Conservation (phyloP, 2,888 invertebrate species). For the Himalopsyche tibetana region DNA sequence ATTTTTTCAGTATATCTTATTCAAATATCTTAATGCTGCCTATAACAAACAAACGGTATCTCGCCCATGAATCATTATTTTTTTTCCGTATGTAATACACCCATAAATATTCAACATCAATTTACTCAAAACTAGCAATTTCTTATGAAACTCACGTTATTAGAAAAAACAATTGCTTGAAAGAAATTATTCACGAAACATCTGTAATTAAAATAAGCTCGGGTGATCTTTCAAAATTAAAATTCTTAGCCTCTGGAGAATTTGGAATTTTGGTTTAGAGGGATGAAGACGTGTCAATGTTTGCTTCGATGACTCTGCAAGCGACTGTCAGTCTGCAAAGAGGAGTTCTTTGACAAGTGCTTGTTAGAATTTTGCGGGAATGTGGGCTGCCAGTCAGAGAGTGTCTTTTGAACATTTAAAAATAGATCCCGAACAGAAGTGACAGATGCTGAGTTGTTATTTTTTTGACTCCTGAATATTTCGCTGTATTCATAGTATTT, state of each 20-base stretch:
- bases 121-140: too few relatives aligned
- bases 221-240: slow-evolving; percentile 52
- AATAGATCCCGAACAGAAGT: slow-evolving; percentile 31
- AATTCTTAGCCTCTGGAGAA: slow-evolving; percentile 50
- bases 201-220: background rate
- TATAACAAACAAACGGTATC: too few relatives aligned
- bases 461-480: slow-evolving; percentile 3
- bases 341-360: slow-evolving; percentile 37
- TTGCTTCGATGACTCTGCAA: slow-evolving; percentile 25
- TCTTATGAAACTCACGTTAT: too few relatives aligned
- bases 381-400: slow-evolving; percentile 29
- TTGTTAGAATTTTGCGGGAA: slow-evolving; percentile 48
- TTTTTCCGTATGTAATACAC: too few relatives aligned
- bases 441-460: slow-evolving; percentile 45
- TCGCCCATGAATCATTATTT: too few relatives aligned
- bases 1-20: too few relatives aligned
- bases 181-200: slow-evolving; percentile 46
- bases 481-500: background rate
- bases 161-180: too few relatives aligned
- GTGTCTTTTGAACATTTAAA: slow-evolving; percentile 48
- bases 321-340: slow-evolving; percentile 42
- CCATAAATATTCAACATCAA: too few relatives aligned
- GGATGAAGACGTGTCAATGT: slow-evolving; percentile 23
- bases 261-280: background rate
- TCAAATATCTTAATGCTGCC: too few relatives aligned